These are phyloP conservation scores for Labeo calbasu DNA, from an alignment of 2,797 vertebrate genomes.

Conservation along the genomic window DNA sequence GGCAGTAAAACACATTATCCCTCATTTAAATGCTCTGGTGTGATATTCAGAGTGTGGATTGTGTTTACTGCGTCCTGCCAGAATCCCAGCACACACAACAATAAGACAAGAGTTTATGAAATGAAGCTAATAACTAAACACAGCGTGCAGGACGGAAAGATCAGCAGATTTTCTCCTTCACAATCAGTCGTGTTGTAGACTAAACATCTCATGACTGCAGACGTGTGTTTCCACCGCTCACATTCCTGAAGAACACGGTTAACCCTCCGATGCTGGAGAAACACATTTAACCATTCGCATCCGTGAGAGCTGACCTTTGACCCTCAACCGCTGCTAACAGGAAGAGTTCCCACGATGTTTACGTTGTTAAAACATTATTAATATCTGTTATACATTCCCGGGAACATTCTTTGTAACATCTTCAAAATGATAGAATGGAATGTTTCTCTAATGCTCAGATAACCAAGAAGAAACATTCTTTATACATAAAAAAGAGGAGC, in stretches of 20 bases:
- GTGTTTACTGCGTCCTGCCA: neutral
- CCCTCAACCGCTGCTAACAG: neutral
- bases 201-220: constrained; percentile 28
- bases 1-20: neutral
- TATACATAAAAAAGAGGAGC: neutral
- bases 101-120: neutral
- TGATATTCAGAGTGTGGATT: neutral
- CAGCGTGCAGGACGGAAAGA: neutral
- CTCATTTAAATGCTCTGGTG: neutral
- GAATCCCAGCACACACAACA: neutral
- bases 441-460: neutral
- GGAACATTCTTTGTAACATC: no score
- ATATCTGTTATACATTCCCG: neutral
- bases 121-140: neutral
- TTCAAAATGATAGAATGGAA: neutral
- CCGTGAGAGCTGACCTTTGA: neutral
- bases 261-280: neutral
- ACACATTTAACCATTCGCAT: neutral
- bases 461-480: neutral
- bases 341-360: neutral
- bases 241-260: constrained; percentile 13
- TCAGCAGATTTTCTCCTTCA: neutral
- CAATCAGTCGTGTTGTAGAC: constrained; percentile 4
- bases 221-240: neutral
- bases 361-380: neutral